Evolutionary conservation across 2,888 invertebrate species (phyloP), one percentile per base, ranked within the genome.

Genomic region (Drosophila colorata): DNA sequence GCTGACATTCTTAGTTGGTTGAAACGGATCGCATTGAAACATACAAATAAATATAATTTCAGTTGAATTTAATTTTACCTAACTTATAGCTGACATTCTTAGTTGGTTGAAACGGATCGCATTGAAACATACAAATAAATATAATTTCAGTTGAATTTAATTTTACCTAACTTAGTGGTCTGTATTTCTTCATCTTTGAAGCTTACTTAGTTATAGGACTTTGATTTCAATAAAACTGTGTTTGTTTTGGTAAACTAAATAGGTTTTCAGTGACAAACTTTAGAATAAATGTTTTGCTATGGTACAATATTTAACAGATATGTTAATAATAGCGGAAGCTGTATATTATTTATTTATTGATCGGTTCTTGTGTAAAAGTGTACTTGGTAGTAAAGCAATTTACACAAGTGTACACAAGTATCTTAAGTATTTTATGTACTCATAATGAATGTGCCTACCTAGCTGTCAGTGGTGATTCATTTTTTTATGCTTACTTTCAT

Each of bases 311-410:
- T 46, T 55, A 76, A 57, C 63, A 56, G 69, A 74, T 77, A 77
- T 77, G 76, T 74, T 51, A 57, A 60, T 58, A 55, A 60, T 28
- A 69, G 53, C 60, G 46, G 55, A 74, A 77, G 66, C 67, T 58
- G 55, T 55, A 28, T 57, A 51, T 51, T 47, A 43, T 44, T 44
- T 43, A 51, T 38, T 48, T 43, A 41, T 53, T 14, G 13, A 37
- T 31, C 4, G 9, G 5, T 41, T 37, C 31, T 48, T 41, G 40
- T 58, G 38, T 44, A 25, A 38, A 43, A 28, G 11, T 46, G 11
- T 46, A 41, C 31, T n/a, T 25, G 5, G 35, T n/a, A 38, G n/a
- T 43, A 43, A 23, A 25, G 25, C n/a, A 8, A 4, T 16, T 41
- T 25, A 25, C 55, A 58, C 41, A 46, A 55, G 35, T 35, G 13